phyloP scores from a whole-genome alignment of 2,888 invertebrate genomes.

The Rapana venosa region DNA sequence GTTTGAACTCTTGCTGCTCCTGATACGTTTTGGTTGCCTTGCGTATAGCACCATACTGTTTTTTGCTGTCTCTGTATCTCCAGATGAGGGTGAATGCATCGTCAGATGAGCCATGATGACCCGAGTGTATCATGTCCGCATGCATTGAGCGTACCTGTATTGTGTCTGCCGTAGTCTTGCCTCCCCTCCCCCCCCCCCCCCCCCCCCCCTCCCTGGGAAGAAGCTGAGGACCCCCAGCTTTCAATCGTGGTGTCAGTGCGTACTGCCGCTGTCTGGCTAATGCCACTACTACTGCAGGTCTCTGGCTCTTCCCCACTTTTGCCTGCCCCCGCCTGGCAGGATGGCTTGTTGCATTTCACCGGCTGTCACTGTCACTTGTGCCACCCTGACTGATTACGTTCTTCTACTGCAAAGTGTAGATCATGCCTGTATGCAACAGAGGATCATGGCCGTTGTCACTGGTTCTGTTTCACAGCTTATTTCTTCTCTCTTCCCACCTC shows the following conservation, averaged over 20 bases:
- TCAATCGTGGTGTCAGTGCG: constrained; percentile 42
- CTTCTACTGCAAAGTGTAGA: neutral
- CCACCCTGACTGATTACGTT: constrained; percentile 2
- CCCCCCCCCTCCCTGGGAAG: neutral
- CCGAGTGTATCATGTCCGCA: constrained; percentile 44
- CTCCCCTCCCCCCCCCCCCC: no score
- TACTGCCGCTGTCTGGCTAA: constrained; percentile 35
- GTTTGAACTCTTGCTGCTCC: constrained; percentile 43
- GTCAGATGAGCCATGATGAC: constrained; percentile 42
- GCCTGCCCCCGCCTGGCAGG: constrained; percentile 16
- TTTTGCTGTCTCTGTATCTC: constrained; percentile 40
- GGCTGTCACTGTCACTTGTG: constrained; percentile 29
- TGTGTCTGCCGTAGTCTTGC: constrained; percentile 42
- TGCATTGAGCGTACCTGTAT: constrained; percentile 43
- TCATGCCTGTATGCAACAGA: neutral
- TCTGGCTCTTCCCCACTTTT: constrained; percentile 34
- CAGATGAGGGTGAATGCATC: constrained; percentile 38
- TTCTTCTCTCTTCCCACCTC: no score
- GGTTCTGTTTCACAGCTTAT: neutral
- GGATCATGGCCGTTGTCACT: neutral
- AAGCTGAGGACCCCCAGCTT: constrained; percentile 42
- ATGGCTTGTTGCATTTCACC: constrained; percentile 46
- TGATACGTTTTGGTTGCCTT: constrained; percentile 34
- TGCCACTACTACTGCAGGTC: constrained; percentile 5
- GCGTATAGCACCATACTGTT: constrained; percentile 42